Evolutionary conservation across 1,140 invertebrate species (phyloP), one percentile per base, ranked within the genome.

Genomic region (Melipona quadrifasciata): DNA sequence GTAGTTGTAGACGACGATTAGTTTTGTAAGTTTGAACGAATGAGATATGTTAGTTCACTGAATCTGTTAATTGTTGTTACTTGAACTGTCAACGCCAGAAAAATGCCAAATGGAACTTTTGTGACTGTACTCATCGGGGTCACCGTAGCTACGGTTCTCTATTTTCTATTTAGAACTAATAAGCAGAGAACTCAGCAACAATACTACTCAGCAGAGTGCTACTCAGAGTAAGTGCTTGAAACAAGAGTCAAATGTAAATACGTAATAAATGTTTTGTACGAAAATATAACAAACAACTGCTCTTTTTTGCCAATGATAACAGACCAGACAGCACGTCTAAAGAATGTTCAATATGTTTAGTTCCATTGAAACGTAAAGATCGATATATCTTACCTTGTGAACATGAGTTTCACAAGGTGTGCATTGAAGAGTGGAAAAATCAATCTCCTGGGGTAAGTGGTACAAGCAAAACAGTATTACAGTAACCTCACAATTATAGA

Each of bases 81-180:
- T 57, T 39, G 19, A 68, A 51, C 24, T 16, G 8, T 61, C 2
- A 1, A 39, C 57, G 24, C 1, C 8, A 10, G n/a, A 47, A 88
- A 87, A 67, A 93, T 93, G 92, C 65, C 91, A 14, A 68, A 90
- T 80, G 87, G 89, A 27, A 89, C 85, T 12, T 55, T 92, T 19
- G 87, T 89, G 34, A 85, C 86, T 65, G 73, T 92, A 47, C 53
- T 91, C 16, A 68, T 93, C 27, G 91, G 90, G n/a, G 51, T 92
- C 55, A 86, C 89, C 17, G n/a, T 92, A 58, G 91, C 87, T 16
- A 85, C 90, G 8, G 75, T 90, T 47, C 73, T 93, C 5, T 91
- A 92, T 75, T 92, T 91, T 68, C 85, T 92, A 51, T 92, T 92
- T 24, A 84, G 73, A 39, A 82, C 55, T 39, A 47, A 70, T 14